phyloP scores from a whole-genome alignment of 2,888 invertebrate genomes.

The Ichneumon xanthorius region DNA sequence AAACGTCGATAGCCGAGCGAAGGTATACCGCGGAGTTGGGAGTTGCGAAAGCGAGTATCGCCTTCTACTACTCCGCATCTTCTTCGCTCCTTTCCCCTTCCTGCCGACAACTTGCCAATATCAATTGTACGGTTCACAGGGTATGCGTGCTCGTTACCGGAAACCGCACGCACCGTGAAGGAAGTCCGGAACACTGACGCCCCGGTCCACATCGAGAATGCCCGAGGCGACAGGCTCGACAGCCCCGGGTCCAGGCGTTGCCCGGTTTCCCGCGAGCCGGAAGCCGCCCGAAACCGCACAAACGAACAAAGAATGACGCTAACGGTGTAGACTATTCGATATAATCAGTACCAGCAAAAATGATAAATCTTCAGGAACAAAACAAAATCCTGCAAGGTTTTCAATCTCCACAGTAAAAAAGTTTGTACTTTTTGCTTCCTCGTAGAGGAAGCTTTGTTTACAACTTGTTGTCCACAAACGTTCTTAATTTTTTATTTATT shows the following conservation, averaged over 20 bases:
- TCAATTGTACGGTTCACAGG: slow-evolving; percentile 11
- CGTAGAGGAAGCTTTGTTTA: no score
- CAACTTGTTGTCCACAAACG: no score
- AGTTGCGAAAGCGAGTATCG: slow-evolving; percentile 37
- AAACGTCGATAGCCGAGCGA: slow-evolving; percentile 68
- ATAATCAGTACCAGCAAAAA: background rate
- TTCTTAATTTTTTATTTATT: no score
- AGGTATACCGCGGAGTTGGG: slow-evolving; percentile 60
- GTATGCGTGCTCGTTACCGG: slow-evolving; percentile 73
- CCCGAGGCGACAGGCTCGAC: slow-evolving; percentile 46
- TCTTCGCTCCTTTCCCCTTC: slow-evolving; percentile 7
- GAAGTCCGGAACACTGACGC: slow-evolving; percentile 75
- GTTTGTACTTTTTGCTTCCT: no score
- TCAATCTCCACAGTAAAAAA: no score
- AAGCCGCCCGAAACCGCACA: slow-evolving; percentile 73
- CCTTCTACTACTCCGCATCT: slow-evolving; percentile 32
- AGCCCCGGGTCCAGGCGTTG: slow-evolving; percentile 61
- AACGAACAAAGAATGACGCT: slow-evolving; percentile 65
- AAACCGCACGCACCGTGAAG: slow-evolving; percentile 82
- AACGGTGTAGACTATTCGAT: background rate
- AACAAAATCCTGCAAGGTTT: background rate
- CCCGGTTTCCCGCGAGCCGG: slow-evolving; percentile 69
- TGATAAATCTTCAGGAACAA: background rate
- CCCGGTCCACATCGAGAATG: slow-evolving; percentile 71
- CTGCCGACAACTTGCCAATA: slow-evolving; percentile 33